A percentile compares a stretch with the other conserved stretches of the same genome.
These are phyloP conservation scores for Elephas maximus DNA, from an alignment of 2,113 vertebrate species.

Conservation along the genomic window DNA sequence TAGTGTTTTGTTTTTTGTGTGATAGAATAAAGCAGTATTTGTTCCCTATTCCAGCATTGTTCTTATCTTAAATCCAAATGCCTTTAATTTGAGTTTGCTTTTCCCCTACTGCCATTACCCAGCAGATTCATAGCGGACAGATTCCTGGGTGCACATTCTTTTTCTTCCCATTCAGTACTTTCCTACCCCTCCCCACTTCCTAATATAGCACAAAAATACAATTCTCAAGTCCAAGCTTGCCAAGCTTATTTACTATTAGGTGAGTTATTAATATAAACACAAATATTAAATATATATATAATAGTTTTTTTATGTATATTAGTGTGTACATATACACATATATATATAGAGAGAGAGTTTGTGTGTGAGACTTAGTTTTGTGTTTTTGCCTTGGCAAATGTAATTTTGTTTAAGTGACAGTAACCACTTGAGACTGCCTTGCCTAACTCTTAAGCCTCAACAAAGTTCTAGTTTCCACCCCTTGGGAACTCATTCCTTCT, in stretches of 20 bases:
- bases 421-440: background rate
- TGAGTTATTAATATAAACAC: background rate
- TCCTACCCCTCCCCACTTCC: background rate
- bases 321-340: no score
- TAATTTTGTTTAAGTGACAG: slow-evolving; percentile 10
- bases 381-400: slow-evolving; percentile 8
- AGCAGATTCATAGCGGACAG: background rate
- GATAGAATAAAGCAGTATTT: background rate
- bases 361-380: background rate
- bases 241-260: slow-evolving; percentile 5
- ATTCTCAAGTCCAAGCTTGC: background rate
- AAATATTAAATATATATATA: background rate
- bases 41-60: background rate
- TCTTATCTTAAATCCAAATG: background rate
- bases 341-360: background rate
- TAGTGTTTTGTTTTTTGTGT: background rate
- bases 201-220: background rate
- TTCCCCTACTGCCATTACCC: background rate
- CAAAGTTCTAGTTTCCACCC: background rate
- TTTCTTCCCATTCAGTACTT: background rate
- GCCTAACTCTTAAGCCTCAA: background rate
- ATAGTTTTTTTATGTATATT: background rate
- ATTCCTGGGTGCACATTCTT: background rate
- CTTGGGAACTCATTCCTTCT: background rate
- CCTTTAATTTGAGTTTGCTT: background rate